A percentile compares a stretch with the other conserved stretches of the same genome.
These are phyloP conservation scores for Palythoa caribaeorum DNA, from an alignment of 92 coral and sea anemone species.

Conservation along the genomic window DNA sequence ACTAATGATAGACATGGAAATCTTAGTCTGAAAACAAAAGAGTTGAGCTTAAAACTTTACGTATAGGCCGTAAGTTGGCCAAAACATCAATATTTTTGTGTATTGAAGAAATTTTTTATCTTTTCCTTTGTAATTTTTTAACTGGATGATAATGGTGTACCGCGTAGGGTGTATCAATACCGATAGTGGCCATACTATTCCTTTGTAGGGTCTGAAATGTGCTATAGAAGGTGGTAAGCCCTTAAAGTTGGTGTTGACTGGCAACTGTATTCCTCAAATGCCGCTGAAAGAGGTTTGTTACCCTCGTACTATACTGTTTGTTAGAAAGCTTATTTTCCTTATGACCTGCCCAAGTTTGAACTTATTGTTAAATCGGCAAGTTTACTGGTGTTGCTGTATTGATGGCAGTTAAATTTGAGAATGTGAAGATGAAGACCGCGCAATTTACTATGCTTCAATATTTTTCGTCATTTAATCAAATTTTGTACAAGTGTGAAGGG, in stretches of 20 bases:
- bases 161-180: neutral
- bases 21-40: too few relatives aligned
- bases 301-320: neutral
- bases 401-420: neutral
- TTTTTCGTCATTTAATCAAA: too few relatives aligned
- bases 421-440: too few relatives aligned
- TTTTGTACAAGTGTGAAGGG: too few relatives aligned
- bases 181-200: neutral
- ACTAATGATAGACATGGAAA: too few relatives aligned
- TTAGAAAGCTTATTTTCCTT: neutral
- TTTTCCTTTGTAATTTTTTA: neutral
- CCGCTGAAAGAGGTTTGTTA: conserved; percentile 92
- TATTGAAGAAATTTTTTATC: too few relatives aligned
- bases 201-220: conserved; percentile 81
- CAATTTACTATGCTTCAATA: too few relatives aligned
- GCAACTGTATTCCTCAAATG: conserved; percentile 93
- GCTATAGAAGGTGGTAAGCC: conserved; percentile 90
- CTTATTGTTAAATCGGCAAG: neutral
- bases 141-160: neutral
- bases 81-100: too few relatives aligned
- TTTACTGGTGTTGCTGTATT: neutral
- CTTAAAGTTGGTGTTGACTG: conserved; percentile 90
- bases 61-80: too few relatives aligned
- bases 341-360: neutral
- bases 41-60: too few relatives aligned